phyloP scores from a whole-genome alignment of 2,113 vertebrate species.

The Paratilapia polleni region DNA sequence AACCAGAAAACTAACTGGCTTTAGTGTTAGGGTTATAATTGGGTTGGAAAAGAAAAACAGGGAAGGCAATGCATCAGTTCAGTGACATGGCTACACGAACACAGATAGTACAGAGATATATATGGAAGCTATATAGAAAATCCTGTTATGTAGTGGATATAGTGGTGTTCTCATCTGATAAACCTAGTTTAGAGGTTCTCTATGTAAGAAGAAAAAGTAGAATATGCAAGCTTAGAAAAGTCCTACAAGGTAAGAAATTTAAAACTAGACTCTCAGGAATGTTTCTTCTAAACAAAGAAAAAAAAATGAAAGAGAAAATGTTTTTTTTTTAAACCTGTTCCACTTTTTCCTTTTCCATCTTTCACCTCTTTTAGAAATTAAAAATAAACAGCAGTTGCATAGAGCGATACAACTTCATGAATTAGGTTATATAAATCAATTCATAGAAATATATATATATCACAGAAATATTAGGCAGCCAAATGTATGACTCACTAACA shows the following conservation, averaged over 20 bases:
- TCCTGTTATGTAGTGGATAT: not conserved
- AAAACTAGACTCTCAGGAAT: too few species aligned
- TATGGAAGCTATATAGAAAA: not conserved
- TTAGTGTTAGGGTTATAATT: not conserved
- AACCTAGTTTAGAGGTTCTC: not conserved
- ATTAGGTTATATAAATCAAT: not conserved
- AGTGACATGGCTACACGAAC: not conserved
- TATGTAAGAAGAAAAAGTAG: not conserved
- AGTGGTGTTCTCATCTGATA: not conserved
- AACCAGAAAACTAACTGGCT: not conserved
- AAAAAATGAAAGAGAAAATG: not conserved
- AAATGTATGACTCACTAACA: not conserved
- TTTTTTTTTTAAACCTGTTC: not conserved
- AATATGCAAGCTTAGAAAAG: not conserved
- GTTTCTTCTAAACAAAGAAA: too few species aligned
- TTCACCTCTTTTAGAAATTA: not conserved
- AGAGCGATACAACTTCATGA: not conserved
- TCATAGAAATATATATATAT: not conserved
- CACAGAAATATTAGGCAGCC: slow-evolving; percentile 6
- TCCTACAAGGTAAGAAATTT: not conserved
- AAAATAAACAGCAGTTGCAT: not conserved
- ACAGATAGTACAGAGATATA: not conserved
- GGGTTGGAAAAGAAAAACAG: not conserved
- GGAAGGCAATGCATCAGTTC: not conserved
- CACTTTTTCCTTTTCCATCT: not conserved